Conservation (phyloP, 2,888 invertebrate genomes). For the Arrhopalites spinosus region DNA sequence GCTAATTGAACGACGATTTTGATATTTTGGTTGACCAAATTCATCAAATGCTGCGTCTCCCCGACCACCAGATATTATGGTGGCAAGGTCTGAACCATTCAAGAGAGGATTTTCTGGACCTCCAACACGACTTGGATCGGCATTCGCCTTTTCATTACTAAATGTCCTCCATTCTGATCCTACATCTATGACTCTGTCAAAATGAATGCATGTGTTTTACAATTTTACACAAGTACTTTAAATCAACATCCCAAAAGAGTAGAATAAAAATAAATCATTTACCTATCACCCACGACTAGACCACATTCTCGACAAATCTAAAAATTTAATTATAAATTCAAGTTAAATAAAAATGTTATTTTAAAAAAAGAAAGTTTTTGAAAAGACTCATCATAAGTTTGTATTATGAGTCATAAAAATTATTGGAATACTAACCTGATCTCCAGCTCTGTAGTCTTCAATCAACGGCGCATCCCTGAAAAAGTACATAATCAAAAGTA, state of each 20-base stretch:
- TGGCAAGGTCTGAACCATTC: conserved; percentile 93
- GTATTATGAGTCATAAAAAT: too few species aligned
- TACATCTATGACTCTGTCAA: conserved; percentile 94
- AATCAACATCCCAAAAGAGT: background rate
- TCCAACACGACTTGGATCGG: conserved; percentile 99
- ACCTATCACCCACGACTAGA: conserved; percentile 98
- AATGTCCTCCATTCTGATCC: conserved; percentile 99
- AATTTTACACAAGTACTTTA: background rate
- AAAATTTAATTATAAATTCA: too few species aligned
- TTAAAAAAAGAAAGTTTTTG: too few species aligned
- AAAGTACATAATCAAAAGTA: too few species aligned
- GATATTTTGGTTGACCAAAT: conserved; percentile 73
- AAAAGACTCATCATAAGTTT: too few species aligned
- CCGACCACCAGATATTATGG: conserved; percentile 79
- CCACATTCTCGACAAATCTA: conserved; percentile 96
- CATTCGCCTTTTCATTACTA: conserved; percentile 95
- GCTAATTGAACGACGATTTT: conserved; percentile 78
- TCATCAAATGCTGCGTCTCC: conserved; percentile 86
- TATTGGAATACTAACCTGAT: conserved; percentile 70
- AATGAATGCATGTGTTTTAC: background rate
- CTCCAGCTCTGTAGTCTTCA: conserved; percentile 98
- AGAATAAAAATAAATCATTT: conserved; percentile 46
- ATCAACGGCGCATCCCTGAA: conserved; percentile 93
- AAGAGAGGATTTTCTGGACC: conserved; percentile 97
- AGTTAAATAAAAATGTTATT: too few species aligned